Conservation (phyloP, 2,797 vertebrate species). For the Eptatretus atami region DNA sequence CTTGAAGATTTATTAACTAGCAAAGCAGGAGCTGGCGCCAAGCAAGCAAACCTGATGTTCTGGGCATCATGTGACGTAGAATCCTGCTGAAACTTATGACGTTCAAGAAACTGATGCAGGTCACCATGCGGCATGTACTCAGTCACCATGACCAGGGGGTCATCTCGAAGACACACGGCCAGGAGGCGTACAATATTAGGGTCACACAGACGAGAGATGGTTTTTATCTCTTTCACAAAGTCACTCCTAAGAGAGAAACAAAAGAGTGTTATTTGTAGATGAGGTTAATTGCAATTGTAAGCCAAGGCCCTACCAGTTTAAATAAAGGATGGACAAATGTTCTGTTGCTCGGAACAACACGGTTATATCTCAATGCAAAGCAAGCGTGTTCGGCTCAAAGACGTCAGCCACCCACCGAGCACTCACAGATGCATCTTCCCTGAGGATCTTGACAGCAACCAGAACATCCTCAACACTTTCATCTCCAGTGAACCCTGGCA, state of each 20-base stretch:
- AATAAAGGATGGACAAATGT: too few relatives aligned
- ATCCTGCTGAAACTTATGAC: too few relatives aligned
- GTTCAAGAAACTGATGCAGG: neutral
- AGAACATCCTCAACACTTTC: neutral
- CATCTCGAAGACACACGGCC: neutral
- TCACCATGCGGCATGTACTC: neutral
- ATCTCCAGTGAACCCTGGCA: neutral
- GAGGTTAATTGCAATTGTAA: too few relatives aligned
- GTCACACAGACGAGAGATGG: neutral
- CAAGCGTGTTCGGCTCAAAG: neutral
- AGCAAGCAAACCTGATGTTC: too few relatives aligned
- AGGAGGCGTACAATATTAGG: neutral
- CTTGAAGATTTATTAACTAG: too few relatives aligned
- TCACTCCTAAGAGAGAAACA: neutral
- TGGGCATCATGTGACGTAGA: too few relatives aligned
- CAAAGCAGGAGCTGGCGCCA: too few relatives aligned
- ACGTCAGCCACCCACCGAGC: neutral
- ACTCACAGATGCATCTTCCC: neutral
- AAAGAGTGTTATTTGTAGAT: too few relatives aligned
- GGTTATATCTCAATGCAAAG: too few relatives aligned
- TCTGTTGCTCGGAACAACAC: too few relatives aligned
- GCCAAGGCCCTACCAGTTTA: too few relatives aligned
- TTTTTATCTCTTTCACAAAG: slow-evolving; percentile 1
- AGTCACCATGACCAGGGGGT: neutral
- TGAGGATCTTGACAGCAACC: slow-evolving; percentile 1